Conservation (phyloP, 2,113 vertebrate species). For the Neogobius melanostomus region DNA sequence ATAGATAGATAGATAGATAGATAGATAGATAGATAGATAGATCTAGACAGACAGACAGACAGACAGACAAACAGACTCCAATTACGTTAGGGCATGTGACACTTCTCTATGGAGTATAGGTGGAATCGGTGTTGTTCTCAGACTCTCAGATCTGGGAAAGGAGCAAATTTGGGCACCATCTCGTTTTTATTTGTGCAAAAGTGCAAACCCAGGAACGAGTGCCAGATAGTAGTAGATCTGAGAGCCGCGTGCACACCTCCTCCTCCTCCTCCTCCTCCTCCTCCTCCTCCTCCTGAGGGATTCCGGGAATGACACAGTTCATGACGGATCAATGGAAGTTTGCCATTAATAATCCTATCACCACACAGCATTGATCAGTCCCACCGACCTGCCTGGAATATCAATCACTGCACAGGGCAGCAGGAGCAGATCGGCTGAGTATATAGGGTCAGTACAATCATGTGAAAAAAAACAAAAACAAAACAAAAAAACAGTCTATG, state of each 20-base stretch:
- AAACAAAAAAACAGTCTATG: constrained; percentile 42
- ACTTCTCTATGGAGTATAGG: constrained; percentile 29
- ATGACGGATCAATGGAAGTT: constrained; percentile 56
- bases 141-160: constrained; percentile 51
- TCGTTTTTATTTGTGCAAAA: constrained; percentile 38
- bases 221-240: constrained; percentile 50
- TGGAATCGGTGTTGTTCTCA: constrained; percentile 27
- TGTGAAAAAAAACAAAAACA: constrained; percentile 36
- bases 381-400: constrained; percentile 65
- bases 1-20: not conserved
- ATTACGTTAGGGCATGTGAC: constrained; percentile 44
- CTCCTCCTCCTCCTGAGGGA: constrained; percentile 48
- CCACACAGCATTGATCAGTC: constrained; percentile 68
- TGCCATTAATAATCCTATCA: constrained; percentile 66
- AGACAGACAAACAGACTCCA: constrained; percentile 14
- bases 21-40: constrained; percentile 3
- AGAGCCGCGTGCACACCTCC: constrained; percentile 36
- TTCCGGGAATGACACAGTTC: constrained; percentile 55
- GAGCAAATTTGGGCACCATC: constrained; percentile 45
- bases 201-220: constrained; percentile 70
- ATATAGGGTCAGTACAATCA: constrained; percentile 53
- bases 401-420: constrained; percentile 52
- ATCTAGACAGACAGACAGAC: not conserved
- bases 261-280: constrained; percentile 52
- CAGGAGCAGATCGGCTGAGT: constrained; percentile 37